phyloP scores from a whole-genome alignment of 1,140 invertebrate species.

The Sitobion miscanthi region DNA sequence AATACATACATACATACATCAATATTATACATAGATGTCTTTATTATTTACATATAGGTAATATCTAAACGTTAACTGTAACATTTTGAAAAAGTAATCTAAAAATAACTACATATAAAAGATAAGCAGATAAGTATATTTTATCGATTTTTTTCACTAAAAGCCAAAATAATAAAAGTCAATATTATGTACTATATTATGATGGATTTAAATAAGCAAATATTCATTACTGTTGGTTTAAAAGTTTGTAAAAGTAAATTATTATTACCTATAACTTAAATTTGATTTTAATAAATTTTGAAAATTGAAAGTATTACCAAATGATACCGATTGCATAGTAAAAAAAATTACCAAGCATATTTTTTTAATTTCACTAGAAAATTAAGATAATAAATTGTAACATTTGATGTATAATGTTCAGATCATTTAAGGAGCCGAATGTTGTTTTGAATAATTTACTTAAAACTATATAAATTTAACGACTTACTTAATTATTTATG shows the following conservation, averaged over 20 bases:
- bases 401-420: background rate
- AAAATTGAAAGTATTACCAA: background rate
- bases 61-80: background rate
- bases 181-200: background rate
- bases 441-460: background rate
- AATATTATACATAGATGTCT: background rate
- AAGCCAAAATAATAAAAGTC: background rate
- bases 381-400: background rate
- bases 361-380: background rate
- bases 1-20: too few relatives aligned
- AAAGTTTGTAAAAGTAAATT: background rate
- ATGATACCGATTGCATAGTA: background rate
- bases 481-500: background rate
- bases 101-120: conserved; percentile 24
- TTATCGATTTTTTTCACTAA: background rate
- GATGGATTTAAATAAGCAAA: background rate
- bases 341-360: background rate
- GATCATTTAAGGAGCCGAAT: background rate
- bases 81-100: background rate
- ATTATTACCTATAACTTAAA: background rate
- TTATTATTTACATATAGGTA: background rate
- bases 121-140: conserved; percentile 3
- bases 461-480: background rate
- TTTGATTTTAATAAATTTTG: background rate
- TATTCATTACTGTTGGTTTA: background rate